phyloP scores from a whole-genome alignment of 2,113 vertebrate genomes.

The Nasalis larvatus region DNA sequence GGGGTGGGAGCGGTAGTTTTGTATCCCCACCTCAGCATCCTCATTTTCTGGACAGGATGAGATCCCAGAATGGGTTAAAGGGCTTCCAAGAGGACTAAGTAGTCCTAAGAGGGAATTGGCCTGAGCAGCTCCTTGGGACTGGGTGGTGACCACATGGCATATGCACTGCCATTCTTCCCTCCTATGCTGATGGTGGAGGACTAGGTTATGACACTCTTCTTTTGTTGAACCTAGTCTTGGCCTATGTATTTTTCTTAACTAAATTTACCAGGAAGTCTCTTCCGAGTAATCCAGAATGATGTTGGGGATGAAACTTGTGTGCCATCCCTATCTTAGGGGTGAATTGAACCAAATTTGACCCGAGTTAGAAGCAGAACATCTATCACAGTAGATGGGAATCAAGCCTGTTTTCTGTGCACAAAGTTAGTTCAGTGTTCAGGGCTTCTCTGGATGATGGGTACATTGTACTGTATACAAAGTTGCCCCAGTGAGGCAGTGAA shows the following conservation, averaged over 20 bases:
- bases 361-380: background rate
- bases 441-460: background rate
- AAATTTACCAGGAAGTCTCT: background rate
- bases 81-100: background rate
- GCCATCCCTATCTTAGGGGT: background rate
- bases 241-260: background rate
- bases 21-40: no score
- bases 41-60: background rate
- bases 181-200: background rate
- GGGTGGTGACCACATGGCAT: background rate
- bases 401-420: background rate
- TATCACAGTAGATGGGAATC: background rate
- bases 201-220: background rate
- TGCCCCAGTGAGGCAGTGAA: background rate
- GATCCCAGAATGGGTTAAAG: background rate
- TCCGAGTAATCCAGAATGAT: background rate
- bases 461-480: background rate
- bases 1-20: background rate
- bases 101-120: background rate
- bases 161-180: fast-evolving
- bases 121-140: background rate
- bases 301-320: background rate
- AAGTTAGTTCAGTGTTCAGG: background rate
- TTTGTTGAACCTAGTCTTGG: background rate
- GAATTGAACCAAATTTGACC: background rate